A percentile compares a stretch with the other conserved stretches of the same genome.
phyloP scores from a whole-genome alignment of 23 tunicate species.

The Ascidia mentula region DNA sequence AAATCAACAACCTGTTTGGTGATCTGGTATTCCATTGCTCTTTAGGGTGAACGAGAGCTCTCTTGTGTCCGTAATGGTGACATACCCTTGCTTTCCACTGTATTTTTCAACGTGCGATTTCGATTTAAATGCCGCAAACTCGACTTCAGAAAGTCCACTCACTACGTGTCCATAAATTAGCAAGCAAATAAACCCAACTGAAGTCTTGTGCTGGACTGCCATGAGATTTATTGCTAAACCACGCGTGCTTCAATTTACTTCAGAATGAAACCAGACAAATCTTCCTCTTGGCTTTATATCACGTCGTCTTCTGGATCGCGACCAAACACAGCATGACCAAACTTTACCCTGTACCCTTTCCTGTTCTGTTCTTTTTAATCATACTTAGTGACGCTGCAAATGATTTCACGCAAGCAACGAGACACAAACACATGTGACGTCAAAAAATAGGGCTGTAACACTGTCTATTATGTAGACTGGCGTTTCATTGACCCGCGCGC shows the following conservation, averaged over 20 bases:
- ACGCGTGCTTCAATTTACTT: neutral
- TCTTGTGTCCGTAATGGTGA: neutral
- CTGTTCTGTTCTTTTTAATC: neutral
- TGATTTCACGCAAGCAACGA: neutral
- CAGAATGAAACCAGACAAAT: neutral
- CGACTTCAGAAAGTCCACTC: constrained; percentile 22
- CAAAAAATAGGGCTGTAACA: neutral
- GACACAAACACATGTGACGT: neutral
- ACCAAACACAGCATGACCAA: neutral
- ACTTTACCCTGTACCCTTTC: neutral
- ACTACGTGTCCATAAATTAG: neutral
- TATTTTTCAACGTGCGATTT: constrained; percentile 14
- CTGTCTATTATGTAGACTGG: neutral
- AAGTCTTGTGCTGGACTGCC: no score
- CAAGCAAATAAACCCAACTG: neutral
- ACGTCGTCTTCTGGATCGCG: neutral
- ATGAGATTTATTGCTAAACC: no score
- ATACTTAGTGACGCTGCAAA: neutral
- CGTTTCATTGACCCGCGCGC: neutral
- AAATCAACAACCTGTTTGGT: constrained; percentile 41
- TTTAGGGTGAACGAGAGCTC: neutral
- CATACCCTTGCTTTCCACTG: constrained; percentile 38
- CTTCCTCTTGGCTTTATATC: neutral
- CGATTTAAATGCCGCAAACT: constrained; percentile 19
- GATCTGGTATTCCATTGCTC: constrained; percentile 72